Conservation (phyloP, 2,888 invertebrate species). For the Napeogenes inachia region DNA sequence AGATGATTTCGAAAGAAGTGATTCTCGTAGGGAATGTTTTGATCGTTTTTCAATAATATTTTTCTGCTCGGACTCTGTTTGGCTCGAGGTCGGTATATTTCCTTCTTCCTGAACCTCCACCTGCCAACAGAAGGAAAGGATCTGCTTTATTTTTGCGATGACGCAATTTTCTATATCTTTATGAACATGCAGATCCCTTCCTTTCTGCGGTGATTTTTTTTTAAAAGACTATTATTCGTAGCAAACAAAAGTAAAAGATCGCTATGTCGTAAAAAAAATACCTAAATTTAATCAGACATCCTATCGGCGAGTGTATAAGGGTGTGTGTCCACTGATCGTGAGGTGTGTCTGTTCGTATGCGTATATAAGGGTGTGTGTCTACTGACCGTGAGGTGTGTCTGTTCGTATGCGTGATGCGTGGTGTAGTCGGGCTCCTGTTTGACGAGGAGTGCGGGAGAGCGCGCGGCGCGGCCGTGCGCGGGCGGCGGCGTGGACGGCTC, state of each 20-base stretch:
- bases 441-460: conserved; percentile 67
- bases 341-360: conserved; percentile 56
- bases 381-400: conserved; percentile 65
- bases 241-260: background rate
- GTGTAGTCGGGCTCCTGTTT: conserved; percentile 80
- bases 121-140: conserved; percentile 83
- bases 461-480: conserved; percentile 68
- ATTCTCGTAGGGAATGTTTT: background rate
- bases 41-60: background rate
- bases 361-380: background rate
- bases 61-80: conserved; percentile 36
- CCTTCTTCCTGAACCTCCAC: conserved; percentile 63
- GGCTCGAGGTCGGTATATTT: conserved; percentile 29
- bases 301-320: background rate
- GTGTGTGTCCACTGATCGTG: conserved; percentile 58
- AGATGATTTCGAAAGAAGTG: background rate
- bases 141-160: conserved; percentile 47
- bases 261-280: too few relatives aligned
- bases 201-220: conserved; percentile 50
- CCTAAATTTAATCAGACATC: too few relatives aligned
- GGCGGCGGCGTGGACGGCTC: conserved; percentile 73
- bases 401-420: conserved; percentile 69
- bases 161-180: conserved; percentile 32
- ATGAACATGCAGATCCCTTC: conserved; percentile 66
- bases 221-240: background rate